Conservation (phyloP, 2,113 vertebrate genomes). For the Sinocyclocheilus grahami region DNA sequence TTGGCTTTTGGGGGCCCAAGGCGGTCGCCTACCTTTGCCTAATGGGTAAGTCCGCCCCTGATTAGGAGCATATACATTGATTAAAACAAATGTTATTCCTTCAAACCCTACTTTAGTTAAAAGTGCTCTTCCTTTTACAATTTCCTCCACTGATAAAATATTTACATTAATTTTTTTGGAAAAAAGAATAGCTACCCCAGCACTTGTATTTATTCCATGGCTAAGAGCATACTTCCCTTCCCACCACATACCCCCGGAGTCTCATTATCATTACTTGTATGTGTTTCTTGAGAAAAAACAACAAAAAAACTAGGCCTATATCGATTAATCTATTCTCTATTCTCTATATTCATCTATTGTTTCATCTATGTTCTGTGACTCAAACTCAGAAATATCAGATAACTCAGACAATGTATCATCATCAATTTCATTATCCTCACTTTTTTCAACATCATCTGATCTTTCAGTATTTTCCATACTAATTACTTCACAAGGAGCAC, state of each 20-base stretch:
- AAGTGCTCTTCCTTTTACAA: not conserved
- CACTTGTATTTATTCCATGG: not conserved
- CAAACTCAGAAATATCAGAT: not conserved
- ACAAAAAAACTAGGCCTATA: not conserved
- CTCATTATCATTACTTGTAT: not conserved
- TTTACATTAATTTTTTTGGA: not conserved
- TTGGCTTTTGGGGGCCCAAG: no score
- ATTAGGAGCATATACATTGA: not conserved
- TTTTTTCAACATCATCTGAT: not conserved
- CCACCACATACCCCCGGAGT: not conserved
- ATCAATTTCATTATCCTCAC: not conserved
- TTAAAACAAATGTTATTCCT: not conserved
- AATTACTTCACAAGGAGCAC: not conserved
- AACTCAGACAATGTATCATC: not conserved
- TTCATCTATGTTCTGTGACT: not conserved
- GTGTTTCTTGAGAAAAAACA: not conserved
- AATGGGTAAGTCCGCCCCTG: no score
- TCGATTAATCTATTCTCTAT: not conserved
- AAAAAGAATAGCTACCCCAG: not conserved
- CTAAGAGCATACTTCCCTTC: not conserved
- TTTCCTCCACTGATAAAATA: not conserved
- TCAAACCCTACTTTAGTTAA: not conserved
- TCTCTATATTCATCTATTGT: not conserved
- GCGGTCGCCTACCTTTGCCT: no score
- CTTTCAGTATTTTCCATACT: not conserved